Percentiles rank a stretch among this genome's conserved stretches.
These are phyloP conservation scores for Papilio protenor DNA, from an alignment of 2,888 invertebrate genomes.

Conservation along the genomic window DNA sequence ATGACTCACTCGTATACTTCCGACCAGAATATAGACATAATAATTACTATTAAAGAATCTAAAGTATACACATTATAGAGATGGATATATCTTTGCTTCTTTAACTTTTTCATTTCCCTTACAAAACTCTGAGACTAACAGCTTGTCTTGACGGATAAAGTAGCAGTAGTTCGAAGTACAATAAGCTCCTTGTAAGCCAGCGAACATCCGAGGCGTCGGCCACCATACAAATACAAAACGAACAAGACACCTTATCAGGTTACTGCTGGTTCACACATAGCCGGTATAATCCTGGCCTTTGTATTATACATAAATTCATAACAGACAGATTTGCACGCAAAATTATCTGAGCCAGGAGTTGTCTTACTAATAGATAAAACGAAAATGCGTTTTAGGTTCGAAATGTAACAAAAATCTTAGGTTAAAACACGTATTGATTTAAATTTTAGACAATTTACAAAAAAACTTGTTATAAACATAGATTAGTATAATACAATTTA, in stretches of 20 bases:
- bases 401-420: too few species aligned
- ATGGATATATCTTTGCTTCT: not conserved
- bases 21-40: not conserved
- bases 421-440: too few species aligned
- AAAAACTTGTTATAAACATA: not conserved
- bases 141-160: slow-evolving; percentile 14
- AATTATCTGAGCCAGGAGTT: not conserved
- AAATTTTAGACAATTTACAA: too few species aligned
- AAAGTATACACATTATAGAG: not conserved
- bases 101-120: not conserved
- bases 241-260: slow-evolving; percentile 63
- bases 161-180: slow-evolving; percentile 62
- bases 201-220: slow-evolving; percentile 66
- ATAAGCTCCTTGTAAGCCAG: slow-evolving; percentile 66
- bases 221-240: slow-evolving; percentile 65
- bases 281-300: slow-evolving; percentile 14
- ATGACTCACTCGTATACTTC: not conserved
- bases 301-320: slow-evolving; percentile 6
- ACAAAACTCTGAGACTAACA: slow-evolving; percentile 17
- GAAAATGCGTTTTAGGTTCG: too few species aligned
- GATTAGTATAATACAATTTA: not conserved
- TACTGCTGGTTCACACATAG: slow-evolving; percentile 49
- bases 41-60: not conserved
- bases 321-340: slow-evolving; percentile 3
- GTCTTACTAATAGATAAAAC: too few species aligned